phyloP scores from a whole-genome alignment of 2,888 invertebrate species.

The Macrosiphum euphorbiae region DNA sequence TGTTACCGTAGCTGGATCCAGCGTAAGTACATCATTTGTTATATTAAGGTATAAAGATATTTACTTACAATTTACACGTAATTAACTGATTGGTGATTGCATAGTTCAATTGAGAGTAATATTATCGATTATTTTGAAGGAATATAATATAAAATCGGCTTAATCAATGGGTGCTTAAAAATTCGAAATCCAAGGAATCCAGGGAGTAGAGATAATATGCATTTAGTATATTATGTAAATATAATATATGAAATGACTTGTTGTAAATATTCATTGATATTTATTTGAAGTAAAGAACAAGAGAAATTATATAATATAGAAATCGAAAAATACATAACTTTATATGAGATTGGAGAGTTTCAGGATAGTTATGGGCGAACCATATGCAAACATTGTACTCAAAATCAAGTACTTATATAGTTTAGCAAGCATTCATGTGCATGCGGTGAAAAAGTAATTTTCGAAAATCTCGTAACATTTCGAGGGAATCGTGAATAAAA shows the following conservation, averaged over 20 bases:
- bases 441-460: too few species aligned
- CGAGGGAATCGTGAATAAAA: neutral
- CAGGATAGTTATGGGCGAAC: neutral
- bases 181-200: neutral
- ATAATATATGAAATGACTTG: neutral
- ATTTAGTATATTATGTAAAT: neutral
- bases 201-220: neutral
- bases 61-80: neutral
- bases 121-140: neutral
- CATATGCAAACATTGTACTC: neutral
- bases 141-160: neutral
- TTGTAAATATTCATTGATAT: neutral
- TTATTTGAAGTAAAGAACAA: neutral
- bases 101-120: neutral
- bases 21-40: neutral
- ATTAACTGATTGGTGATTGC: neutral
- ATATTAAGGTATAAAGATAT: neutral
- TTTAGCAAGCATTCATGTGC: neutral
- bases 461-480: neutral
- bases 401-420: neutral
- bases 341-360: neutral
- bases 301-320: neutral
- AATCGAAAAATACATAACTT: neutral
- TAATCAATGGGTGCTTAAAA: neutral
- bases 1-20: neutral